Base-by-base conservation (phyloP, 2,888 invertebrate species). In the Leptinotarsa peninsularis region DNA sequence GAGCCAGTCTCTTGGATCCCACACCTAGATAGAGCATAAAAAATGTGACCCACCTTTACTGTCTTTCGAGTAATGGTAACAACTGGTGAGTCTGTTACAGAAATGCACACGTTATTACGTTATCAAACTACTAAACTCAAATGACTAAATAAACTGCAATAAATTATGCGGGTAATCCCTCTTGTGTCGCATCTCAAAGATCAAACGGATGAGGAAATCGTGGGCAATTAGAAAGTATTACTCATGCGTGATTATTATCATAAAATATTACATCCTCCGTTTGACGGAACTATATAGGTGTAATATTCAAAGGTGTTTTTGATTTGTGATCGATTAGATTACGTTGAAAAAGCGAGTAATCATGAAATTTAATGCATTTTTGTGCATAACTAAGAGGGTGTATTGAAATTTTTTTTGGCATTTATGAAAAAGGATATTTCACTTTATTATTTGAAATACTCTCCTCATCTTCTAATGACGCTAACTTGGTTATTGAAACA, bases 201-300 rank as follows among this genome's bases (percentile, higher is more conserved):
- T 58, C 18, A 56, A 74, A 71, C 4, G 18, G 33, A 72, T 66
- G 66, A 76, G 80, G 79, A 81, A 79, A 78, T 76, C 77, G 79
- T 77, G 79, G 79, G 80, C 81, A 81, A 82, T 82, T 83, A 81
- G 81, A 80, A 80, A 82, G 80, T 79, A 76, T 67, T 69, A 69
- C 49, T 66, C 79, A 82, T 79, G 79, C 80, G 78, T 76, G 73
- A 78, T 81, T 79, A 82, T 83, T 82, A 82, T 81, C 79, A 56
- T 72, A 71, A 80, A 79, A 78, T 73, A 73, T 79, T 82, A 84
- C 83, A 81, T 81, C 79, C 78, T 80, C 74, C 76, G 78, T 81
- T 80, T 81, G 81, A 80, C 81, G 80, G 80, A 80, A 80, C 49
- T 71, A 56, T 73, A 78, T 73, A 73, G 75, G 73, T 60, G 66